A percentile compares a stretch with the other conserved stretches of the same genome.
Evolutionary conservation across 2,888 invertebrate species (phyloP).

Genomic region (Lypha dubia): DNA sequence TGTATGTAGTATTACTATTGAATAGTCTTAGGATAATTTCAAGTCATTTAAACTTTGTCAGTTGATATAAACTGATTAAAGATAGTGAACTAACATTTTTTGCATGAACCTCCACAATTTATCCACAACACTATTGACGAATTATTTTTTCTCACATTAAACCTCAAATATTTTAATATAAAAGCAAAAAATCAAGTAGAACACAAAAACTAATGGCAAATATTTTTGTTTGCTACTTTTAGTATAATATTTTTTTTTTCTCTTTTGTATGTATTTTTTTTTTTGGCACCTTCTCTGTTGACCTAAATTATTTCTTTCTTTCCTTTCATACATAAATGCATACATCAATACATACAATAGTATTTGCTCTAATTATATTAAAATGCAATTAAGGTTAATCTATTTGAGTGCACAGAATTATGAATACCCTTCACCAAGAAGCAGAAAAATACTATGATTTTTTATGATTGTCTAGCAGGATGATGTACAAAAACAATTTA

Average conservation of each 20-base stretch:
- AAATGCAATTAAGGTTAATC: neutral
- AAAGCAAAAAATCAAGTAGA: neutral
- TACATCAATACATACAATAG: too few species aligned
- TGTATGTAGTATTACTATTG: too few species aligned
- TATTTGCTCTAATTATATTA: neutral
- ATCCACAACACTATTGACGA: neutral
- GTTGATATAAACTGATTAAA: neutral
- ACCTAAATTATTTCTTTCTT: neutral
- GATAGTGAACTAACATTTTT: neutral
- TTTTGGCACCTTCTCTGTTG: neutral
- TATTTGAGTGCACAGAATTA: neutral
- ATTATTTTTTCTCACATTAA: neutral
- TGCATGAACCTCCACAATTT: neutral
- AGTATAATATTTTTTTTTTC: neutral
- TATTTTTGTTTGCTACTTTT: neutral
- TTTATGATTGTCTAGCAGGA: neutral
- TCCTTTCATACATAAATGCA: neutral
- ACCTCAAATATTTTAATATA: neutral
- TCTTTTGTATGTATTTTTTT: conserved; percentile 1
- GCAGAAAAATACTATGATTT: neutral
- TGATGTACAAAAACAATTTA: too few species aligned
- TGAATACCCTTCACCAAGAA: neutral
- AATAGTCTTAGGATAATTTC: too few species aligned
- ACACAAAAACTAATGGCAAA: neutral
- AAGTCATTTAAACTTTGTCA: neutral